Percentiles rank a stretch among this genome's conserved stretches.
These are phyloP conservation scores for Heliocidaris erythrogramma DNA, from an alignment of 35 echinoderm and acorn worm species.

Conservation along the genomic window DNA sequence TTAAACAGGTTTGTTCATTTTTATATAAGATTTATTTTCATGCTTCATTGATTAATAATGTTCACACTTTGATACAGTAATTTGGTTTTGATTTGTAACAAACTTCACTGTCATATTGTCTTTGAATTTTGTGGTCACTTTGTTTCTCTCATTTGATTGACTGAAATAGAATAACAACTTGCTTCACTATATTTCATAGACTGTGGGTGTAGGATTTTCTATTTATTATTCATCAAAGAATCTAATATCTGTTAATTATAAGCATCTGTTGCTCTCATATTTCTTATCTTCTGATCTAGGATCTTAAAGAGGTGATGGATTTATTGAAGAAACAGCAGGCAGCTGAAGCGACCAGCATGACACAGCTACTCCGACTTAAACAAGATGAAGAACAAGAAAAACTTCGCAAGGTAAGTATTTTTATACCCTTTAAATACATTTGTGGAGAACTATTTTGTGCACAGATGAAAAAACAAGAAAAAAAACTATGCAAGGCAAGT, in stretches of 20 bases:
- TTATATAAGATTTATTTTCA: too few species aligned
- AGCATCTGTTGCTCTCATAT: too few species aligned
- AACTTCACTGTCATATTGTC: too few species aligned
- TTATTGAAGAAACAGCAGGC: slow-evolving; percentile 72
- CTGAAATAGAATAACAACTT: too few species aligned
- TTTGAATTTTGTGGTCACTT: too few species aligned
- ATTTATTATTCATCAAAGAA: neutral
- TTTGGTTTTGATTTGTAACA: neutral
- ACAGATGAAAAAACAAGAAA: slow-evolving; percentile 61
- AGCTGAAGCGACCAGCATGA: slow-evolving; percentile 55
- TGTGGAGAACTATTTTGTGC: too few species aligned
- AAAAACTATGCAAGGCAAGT: slow-evolving; percentile 66
- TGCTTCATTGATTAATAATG: too few species aligned
- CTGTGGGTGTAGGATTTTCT: neutral
- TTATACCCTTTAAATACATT: neutral
- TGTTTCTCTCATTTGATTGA: too few species aligned
- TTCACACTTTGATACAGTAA: too few species aligned
- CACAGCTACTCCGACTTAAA: slow-evolving; percentile 63
- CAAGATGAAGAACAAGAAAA: slow-evolving; percentile 80
- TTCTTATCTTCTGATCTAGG: neutral
- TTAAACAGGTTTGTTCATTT: too few species aligned
- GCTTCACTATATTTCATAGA: too few species aligned
- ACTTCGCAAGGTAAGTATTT: slow-evolving; percentile 63
- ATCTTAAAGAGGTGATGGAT: slow-evolving; percentile 56
- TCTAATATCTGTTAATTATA: too few species aligned